Conservation (phyloP, 2,113 vertebrate species). For the Malurus alboscapulatus region DNA sequence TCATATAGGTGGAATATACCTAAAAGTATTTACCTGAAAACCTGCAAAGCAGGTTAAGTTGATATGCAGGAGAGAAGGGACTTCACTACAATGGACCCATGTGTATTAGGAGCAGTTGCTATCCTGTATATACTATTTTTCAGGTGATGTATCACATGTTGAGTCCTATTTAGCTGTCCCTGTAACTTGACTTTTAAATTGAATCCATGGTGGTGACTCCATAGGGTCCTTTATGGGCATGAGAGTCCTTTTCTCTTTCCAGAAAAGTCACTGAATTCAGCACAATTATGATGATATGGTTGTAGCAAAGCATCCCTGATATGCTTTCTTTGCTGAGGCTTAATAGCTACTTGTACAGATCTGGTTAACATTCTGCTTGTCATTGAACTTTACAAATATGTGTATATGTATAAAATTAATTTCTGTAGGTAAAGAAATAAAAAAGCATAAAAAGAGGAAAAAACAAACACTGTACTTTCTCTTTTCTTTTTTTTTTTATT, state of each 20-base stretch:
- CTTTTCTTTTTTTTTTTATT: neutral
- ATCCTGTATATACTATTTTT: neutral
- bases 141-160: neutral
- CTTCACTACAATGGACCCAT: neutral
- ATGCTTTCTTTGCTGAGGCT: neutral
- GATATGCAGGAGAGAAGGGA: neutral
- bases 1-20: neutral
- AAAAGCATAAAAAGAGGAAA: neutral
- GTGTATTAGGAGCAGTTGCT: neutral
- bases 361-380: neutral
- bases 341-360: neutral
- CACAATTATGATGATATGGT: neutral
- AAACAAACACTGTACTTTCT: neutral
- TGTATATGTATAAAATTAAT: neutral
- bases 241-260: neutral
- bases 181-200: neutral
- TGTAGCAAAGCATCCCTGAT: neutral
- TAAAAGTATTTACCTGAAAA: neutral
- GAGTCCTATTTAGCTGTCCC: neutral
- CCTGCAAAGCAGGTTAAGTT: neutral
- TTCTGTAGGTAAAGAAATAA: neutral
- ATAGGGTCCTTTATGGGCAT: neutral
- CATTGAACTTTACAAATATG: neutral
- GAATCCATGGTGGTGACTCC: neutral
- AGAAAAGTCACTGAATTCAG: neutral